A percentile compares a stretch with the other conserved stretches of the same genome.
Conservation (phyloP, 2,113 vertebrate genomes). For the Ifrita kowaldi region DNA sequence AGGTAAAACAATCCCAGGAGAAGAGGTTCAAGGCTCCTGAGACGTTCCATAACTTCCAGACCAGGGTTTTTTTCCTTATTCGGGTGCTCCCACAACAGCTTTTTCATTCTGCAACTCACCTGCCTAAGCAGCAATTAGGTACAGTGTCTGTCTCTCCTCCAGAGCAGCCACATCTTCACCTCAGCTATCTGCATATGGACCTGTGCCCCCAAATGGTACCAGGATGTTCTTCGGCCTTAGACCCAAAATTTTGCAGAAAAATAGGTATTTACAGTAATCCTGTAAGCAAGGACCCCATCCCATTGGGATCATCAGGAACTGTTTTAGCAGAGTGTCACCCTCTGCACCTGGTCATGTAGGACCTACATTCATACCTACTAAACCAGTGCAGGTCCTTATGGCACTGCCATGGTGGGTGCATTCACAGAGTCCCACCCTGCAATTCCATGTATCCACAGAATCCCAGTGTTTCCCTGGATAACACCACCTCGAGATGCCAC, state of each 20-base stretch:
- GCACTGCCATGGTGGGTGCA: accelerated
- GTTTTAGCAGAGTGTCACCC: accelerated
- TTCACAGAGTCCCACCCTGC: background rate
- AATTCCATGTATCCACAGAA: background rate
- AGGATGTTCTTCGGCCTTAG: background rate
- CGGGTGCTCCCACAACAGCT: background rate
- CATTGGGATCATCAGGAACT: background rate
- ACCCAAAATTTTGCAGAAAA: background rate
- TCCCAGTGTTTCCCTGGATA: background rate
- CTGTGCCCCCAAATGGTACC: background rate
- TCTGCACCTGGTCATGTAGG: background rate
- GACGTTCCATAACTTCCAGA: background rate
- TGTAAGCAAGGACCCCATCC: background rate
- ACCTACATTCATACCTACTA: background rate
- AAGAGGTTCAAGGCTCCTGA: background rate
- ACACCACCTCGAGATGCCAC: background rate
- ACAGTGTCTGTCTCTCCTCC: background rate
- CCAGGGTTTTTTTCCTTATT: background rate
- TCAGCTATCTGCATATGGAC: accelerated
- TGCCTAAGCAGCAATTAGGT: background rate
- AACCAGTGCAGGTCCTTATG: accelerated
- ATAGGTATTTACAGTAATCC: background rate
- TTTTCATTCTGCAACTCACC: background rate
- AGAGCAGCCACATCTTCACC: background rate
- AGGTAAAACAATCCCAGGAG: background rate